These are phyloP conservation scores for Carposina sasakii DNA, from an alignment of 1,140 invertebrate species.

Conservation along the genomic window DNA sequence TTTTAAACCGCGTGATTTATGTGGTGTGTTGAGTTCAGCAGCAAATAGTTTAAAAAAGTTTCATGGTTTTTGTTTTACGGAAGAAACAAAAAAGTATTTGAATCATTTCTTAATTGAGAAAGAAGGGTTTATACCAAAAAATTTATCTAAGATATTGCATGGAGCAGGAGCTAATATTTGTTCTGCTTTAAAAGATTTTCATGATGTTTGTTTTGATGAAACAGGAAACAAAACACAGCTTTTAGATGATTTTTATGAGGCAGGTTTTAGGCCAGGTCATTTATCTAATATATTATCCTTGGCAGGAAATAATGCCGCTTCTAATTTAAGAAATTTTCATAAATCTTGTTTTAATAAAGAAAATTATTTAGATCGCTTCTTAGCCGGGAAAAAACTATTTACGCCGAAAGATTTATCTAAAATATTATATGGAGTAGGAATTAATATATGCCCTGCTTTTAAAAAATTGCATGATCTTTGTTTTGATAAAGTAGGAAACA, in stretches of 20 bases:
- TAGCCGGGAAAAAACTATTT: slow-evolving; percentile 2
- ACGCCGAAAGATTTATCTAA: slow-evolving; percentile 24
- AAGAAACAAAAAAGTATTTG: slow-evolving; percentile 21
- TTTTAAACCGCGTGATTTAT: slow-evolving; percentile 30
- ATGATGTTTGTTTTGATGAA: slow-evolving; percentile 38
- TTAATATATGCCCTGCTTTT: slow-evolving; percentile 29
- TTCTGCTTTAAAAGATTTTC: slow-evolving; percentile 36
- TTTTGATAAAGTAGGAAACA: slow-evolving; percentile 37
- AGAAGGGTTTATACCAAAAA: slow-evolving; percentile 25
- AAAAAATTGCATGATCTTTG: slow-evolving; percentile 41
- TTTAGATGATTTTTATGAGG: slow-evolving; percentile 31
- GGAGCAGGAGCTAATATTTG: slow-evolving; percentile 32
- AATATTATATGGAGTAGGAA: slow-evolving; percentile 28
- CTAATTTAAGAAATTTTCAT: slow-evolving; percentile 38
- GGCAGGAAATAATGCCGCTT: slow-evolving; percentile 36
- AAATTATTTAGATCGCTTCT: slow-evolving; percentile 3
- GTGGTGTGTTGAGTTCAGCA: slow-evolving; percentile 27
- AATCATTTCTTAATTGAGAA: slow-evolving; percentile 23
- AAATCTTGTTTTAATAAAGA: slow-evolving; percentile 32
- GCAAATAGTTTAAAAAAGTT: slow-evolving; percentile 23
- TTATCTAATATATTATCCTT: slow-evolving; percentile 33
- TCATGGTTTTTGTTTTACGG: slow-evolving; percentile 37
- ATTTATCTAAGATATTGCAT: slow-evolving; percentile 34
- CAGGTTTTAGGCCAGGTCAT: slow-evolving; percentile 29
- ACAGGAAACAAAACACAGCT: slow-evolving; percentile 26